These are phyloP conservation scores for Phthorimaea operculella DNA, from an alignment of 1,140 invertebrate species.

Conservation along the genomic window DNA sequence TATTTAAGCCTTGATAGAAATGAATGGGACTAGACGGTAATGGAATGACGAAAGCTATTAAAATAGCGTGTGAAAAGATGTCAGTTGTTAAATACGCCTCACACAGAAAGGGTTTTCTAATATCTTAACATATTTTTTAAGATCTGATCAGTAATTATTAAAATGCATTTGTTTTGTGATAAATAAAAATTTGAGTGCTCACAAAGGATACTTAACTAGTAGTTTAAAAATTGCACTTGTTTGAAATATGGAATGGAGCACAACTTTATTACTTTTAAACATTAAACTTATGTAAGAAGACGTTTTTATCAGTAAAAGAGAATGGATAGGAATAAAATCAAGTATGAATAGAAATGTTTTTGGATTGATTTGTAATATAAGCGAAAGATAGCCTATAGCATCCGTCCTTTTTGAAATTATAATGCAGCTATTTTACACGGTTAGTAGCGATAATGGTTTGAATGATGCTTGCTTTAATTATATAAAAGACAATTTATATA, in stretches of 20 bases:
- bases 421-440: constrained; percentile 14
- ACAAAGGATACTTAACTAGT: constrained; percentile 48
- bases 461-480: not conserved
- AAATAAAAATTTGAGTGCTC: constrained; percentile 29
- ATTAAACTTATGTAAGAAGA: too few relatives aligned
- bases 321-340: too few relatives aligned
- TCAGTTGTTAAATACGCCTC: too few relatives aligned
- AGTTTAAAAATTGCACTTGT: constrained; percentile 1
- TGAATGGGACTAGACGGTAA: too few relatives aligned
- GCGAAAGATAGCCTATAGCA: not conserved
- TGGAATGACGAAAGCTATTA: not conserved
- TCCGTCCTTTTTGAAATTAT: constrained; percentile 24
- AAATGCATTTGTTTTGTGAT: not conserved
- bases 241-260: not conserved
- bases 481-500: constrained; percentile 9
- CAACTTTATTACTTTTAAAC: not conserved
- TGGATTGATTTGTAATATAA: too few relatives aligned
- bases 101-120: too few relatives aligned
- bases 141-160: not conserved
- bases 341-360: too few relatives aligned
- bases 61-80: too few relatives aligned
- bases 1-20: too few relatives aligned
- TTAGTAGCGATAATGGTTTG: constrained; percentile 7
- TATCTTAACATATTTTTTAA: too few relatives aligned
- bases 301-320: too few relatives aligned